Evolutionary conservation across 1,140 invertebrate genomes (phyloP).

Genomic region (Hypsibius dujardini): DNA sequence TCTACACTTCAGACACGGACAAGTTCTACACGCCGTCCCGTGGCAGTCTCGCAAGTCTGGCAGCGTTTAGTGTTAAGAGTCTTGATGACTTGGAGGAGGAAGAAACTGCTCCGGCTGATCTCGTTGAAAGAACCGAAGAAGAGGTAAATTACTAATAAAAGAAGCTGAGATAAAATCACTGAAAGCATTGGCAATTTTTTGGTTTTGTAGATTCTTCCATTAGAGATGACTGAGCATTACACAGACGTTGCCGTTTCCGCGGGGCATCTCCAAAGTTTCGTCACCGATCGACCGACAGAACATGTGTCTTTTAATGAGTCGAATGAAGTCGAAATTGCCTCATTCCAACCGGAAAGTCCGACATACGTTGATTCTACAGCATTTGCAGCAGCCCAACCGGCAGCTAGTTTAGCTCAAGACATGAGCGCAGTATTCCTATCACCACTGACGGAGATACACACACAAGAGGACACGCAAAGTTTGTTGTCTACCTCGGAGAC

Average conservation of each 20-base stretch:
- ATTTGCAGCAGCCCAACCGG: too few relatives aligned
- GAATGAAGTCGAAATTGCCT: too few relatives aligned
- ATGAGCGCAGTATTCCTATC: too few relatives aligned
- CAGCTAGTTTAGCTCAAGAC: too few relatives aligned
- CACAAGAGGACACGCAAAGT: too few relatives aligned
- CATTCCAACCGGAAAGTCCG: too few relatives aligned
- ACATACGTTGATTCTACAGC: too few relatives aligned
- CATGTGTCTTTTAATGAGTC: too few relatives aligned
- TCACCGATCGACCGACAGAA: not conserved
- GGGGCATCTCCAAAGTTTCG: not conserved
- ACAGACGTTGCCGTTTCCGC: not conserved
- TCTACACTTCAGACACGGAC: conserved; percentile 12
- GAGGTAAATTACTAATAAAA: not conserved
- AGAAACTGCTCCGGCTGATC: not conserved
- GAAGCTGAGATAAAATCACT: not conserved
- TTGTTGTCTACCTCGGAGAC: too few relatives aligned
- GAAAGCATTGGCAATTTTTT: not conserved
- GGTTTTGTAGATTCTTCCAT: not conserved
- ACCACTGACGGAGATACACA: too few relatives aligned
- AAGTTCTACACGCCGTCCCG: conserved; percentile 17
- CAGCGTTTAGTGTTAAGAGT: conserved; percentile 2
- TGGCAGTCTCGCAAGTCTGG: conserved; percentile 13
- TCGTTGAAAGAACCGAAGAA: not conserved
- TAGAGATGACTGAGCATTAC: not conserved
- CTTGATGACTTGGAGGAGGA: conserved; percentile 7